Conservation (phyloP, 2,797 vertebrate species). For the Clarias pachynema region DNA sequence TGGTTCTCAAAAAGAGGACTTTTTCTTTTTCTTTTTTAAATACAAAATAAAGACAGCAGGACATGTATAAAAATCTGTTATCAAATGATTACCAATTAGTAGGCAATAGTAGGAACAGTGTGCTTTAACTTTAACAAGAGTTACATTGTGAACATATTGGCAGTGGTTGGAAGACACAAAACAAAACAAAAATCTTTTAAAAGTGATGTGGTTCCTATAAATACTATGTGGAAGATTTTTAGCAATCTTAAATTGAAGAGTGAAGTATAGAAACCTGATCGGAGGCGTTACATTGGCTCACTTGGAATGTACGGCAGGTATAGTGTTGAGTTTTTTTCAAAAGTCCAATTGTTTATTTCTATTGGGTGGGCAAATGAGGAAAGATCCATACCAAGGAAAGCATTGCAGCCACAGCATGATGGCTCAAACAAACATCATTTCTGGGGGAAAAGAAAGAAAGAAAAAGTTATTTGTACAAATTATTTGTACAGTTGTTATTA, state of each 20-base stretch:
- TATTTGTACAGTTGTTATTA: not conserved
- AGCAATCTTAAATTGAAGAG: slow-evolving; percentile 6
- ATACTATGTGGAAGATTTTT: not conserved
- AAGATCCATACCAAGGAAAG: slow-evolving; percentile 8
- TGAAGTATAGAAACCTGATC: slow-evolving; percentile 18
- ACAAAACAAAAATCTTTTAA: slow-evolving; percentile 11
- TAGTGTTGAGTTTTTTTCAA: slow-evolving; percentile 40
- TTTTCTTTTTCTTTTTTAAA: slow-evolving; percentile 19
- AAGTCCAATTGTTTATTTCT: slow-evolving; percentile 10
- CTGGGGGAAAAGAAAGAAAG: slow-evolving; percentile 47
- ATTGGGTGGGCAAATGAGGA: slow-evolving; percentile 32
- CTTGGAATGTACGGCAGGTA: slow-evolving; percentile 7
- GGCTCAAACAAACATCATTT: slow-evolving; percentile 66
- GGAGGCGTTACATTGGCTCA: slow-evolving; percentile 8
- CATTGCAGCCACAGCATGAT: slow-evolving; percentile 50
- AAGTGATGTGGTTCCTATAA: slow-evolving; percentile 26
- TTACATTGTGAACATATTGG: slow-evolving; percentile 38
- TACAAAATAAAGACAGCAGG: slow-evolving; percentile 23
- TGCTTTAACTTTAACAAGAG: slow-evolving; percentile 19
- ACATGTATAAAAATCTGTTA: slow-evolving; percentile 23
- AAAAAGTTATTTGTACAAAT: not conserved
- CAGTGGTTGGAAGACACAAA: slow-evolving; percentile 49
- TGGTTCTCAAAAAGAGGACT: slow-evolving; percentile 2
- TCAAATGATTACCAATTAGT: slow-evolving; percentile 27
- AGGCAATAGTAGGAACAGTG: slow-evolving; percentile 12